These are phyloP conservation scores for Progne subis DNA, from an alignment of 2,113 vertebrate species.

Conservation along the genomic window DNA sequence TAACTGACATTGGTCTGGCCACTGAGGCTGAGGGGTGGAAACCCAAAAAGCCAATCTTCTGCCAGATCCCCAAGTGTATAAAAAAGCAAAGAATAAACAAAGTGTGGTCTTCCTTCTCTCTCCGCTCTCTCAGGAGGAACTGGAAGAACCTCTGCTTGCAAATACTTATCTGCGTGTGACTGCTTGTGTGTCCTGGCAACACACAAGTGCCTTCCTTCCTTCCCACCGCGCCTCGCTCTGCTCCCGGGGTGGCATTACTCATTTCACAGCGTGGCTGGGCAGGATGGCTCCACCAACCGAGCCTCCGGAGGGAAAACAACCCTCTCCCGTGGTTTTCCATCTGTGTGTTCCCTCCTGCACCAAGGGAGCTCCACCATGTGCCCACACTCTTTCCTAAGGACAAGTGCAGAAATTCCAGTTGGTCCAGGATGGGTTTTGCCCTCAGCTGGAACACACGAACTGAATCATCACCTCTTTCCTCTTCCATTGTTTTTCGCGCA, in stretches of 20 bases:
- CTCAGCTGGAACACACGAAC: background rate
- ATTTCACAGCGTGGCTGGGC: background rate
- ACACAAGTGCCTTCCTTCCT: background rate
- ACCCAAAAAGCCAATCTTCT: too few relatives aligned
- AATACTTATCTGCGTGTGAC: too few relatives aligned
- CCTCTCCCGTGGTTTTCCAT: constrained; percentile 4
- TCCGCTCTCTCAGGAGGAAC: too few relatives aligned
- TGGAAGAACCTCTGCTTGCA: too few relatives aligned
- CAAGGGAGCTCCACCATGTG: background rate
- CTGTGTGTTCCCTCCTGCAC: constrained; percentile 2
- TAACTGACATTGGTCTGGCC: too few relatives aligned
- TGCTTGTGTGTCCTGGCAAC: too few relatives aligned
- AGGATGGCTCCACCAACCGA: background rate
- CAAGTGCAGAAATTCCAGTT: background rate
- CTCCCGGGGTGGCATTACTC: background rate
- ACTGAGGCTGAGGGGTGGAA: too few relatives aligned
- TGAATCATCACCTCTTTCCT: constrained; percentile 16
- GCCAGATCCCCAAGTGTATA: too few relatives aligned
- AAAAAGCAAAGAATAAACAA: too few relatives aligned
- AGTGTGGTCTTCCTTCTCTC: too few relatives aligned
- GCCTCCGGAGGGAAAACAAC: background rate
- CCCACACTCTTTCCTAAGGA: background rate
- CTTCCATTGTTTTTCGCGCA: background rate
- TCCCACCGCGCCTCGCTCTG: rapidly evolving
- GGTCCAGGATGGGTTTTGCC: background rate